Percentiles rank a stretch among this genome's conserved stretches.
phyloP scores from a whole-genome alignment of 2,888 invertebrate genomes.

The Didymodactylos carnosus region DNA sequence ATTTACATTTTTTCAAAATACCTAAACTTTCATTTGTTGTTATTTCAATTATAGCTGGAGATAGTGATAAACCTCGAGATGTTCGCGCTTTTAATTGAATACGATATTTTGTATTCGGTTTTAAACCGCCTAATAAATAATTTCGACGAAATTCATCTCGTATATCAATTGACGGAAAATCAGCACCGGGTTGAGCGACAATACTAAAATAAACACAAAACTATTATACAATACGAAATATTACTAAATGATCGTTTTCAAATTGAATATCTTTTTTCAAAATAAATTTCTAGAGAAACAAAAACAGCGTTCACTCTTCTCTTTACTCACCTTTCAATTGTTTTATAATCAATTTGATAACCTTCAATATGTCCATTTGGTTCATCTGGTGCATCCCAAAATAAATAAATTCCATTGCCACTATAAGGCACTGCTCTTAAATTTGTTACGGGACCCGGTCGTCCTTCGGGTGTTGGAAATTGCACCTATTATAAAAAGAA shows the following conservation, averaged over 20 bases:
- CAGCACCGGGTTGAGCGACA: constrained; percentile 5
- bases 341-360: constrained; percentile 11
- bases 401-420: constrained; percentile 2
- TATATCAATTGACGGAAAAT: constrained; percentile 5
- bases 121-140: constrained; percentile 3
- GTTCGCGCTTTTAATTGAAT: constrained; percentile 8
- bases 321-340: constrained; percentile 5
- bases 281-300: too few relatives aligned
- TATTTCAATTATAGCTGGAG: constrained; percentile 9
- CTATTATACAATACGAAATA: not conserved
- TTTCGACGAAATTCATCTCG: constrained; percentile 1
- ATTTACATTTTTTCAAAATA: not conserved
- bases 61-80: not conserved
- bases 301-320: too few relatives aligned
- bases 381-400: constrained; percentile 13
- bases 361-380: constrained; percentile 11
- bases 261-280: not conserved
- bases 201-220: not conserved
- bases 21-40: not conserved
- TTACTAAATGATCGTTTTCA: not conserved
- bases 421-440: constrained; percentile 7
- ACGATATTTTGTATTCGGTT: constrained; percentile 11
- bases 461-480: constrained; percentile 9
- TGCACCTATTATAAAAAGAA: constrained; percentile 2
- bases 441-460: constrained; percentile 9